A percentile compares a stretch with the other conserved stretches of the same genome.
Evolutionary conservation across 2,113 vertebrate genomes (phyloP).

Genomic region (Oncorhynchus mykiss): DNA sequence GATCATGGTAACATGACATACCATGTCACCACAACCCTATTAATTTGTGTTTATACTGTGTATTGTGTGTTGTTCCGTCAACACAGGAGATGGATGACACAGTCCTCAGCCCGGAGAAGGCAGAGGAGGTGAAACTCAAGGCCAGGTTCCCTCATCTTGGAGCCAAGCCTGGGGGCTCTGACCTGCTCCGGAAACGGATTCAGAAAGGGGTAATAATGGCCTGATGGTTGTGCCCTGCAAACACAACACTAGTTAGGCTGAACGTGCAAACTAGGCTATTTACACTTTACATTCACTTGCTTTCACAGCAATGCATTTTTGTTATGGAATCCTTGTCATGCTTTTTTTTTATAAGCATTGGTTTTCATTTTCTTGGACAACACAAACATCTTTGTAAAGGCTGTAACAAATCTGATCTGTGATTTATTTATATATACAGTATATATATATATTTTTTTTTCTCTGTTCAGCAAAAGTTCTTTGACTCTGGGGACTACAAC

Average conservation of each 20-base stretch:
- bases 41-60: neutral
- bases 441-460: neutral
- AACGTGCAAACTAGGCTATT: too few relatives aligned
- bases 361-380: too few relatives aligned
- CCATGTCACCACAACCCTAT: neutral
- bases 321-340: too few relatives aligned
- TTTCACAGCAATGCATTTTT: too few relatives aligned
- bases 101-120: constrained; percentile 93
- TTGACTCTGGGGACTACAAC: constrained; percentile 99
- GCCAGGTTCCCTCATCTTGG: constrained; percentile 91
- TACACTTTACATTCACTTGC: too few relatives aligned
- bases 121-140: constrained; percentile 95
- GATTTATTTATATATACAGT: neutral
- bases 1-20: neutral
- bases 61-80: neutral
- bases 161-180: constrained; percentile 91
- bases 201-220: constrained; percentile 86
- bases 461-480: constrained; percentile 90
- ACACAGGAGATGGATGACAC: constrained; percentile 96
- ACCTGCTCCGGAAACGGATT: constrained; percentile 93
- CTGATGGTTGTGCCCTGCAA: too few relatives aligned
- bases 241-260: too few relatives aligned
- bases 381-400: too few relatives aligned
- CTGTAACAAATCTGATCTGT: neutral
- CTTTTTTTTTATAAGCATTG: too few relatives aligned